Evolutionary conservation across 2,113 vertebrate species (phyloP), one percentile per base, ranked within the genome.

Genomic region (Macheiramphus alcinus): DNA sequence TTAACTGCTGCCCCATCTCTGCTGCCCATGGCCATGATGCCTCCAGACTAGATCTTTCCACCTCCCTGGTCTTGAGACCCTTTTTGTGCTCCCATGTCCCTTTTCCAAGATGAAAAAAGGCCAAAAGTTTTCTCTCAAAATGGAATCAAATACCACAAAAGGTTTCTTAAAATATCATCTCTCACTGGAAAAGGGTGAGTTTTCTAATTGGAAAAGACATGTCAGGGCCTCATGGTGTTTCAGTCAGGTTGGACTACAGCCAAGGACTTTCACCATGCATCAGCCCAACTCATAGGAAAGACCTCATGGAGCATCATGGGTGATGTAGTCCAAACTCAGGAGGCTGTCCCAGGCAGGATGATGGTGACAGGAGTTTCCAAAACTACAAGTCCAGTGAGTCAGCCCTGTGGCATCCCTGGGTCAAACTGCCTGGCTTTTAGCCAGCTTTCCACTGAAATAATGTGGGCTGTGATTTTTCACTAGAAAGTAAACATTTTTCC

Each of bases 101-200:
- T 34, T 50, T 84, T 91, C 67, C 61, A 88, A 80, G 40, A 76
- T 27, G 45, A 91, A 88, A 61, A 85, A 76, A 66, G 19, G 32
- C 80, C 75, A 73, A 72, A 73, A 36, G 4, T 42, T 95, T 85
- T 80, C 22, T 29, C n/a, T 95, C 71, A 86, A 74, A 78, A 86
- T 4, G 11, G 53, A 86, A 85, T 73, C 29, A 88, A 80, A 34
- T 81, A 34, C n/a, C 34, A 43, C 26, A 29, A 40, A 47, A 88
- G 4, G 14, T 55, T 88, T 95, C 93, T 81, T 72, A 80, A 96
- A 95, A 93, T 96, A 93, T 23, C 29, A 36, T 91, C 45, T 89
- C 52, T 89, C 74, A 6, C 36, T 94, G 81, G 66, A 72, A 85
- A 85, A 66, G 74, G 25, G 62, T 72, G 84, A 85, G 19, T 50